Conservation (phyloP, 2,888 invertebrate genomes). For the Apoderus coryli region DNA sequence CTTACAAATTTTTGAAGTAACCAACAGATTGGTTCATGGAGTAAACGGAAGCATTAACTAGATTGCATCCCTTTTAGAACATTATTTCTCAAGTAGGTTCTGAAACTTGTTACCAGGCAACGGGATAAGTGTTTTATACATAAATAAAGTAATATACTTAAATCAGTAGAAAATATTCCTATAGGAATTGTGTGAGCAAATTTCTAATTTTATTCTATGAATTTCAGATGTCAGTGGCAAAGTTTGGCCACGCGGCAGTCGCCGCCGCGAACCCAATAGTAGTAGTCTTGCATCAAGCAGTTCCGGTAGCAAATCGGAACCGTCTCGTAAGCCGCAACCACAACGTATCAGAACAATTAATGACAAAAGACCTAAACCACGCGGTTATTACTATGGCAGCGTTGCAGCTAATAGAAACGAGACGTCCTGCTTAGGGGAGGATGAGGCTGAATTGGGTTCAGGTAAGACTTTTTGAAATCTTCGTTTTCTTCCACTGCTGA, state of each 20-base stretch:
- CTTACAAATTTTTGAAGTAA: no score
- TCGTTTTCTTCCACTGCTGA: background rate
- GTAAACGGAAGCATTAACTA: no score
- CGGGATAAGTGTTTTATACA: no score
- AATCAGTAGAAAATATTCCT: no score
- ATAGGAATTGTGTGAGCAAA: no score
- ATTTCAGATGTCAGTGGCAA: slow-evolving; percentile 38
- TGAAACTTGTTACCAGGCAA: no score
- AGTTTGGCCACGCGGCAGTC: slow-evolving; percentile 46
- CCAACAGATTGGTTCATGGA: no score
- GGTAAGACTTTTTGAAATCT: slow-evolving; percentile 29
- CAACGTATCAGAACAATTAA: slow-evolving; percentile 38
- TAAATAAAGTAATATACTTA: no score
- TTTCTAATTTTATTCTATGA: no score
- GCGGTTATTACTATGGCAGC: slow-evolving; percentile 39
- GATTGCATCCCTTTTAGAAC: no score
- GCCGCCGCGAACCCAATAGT: slow-evolving; percentile 47
- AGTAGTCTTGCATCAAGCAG: no score
- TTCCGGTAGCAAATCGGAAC: slow-evolving; percentile 47
- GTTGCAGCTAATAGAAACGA: slow-evolving; percentile 47
- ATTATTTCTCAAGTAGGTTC: no score
- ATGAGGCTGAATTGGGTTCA: slow-evolving; percentile 65
- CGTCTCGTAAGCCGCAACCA: slow-evolving; percentile 51
- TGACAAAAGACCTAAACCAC: slow-evolving; percentile 54
- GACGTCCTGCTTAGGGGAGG: slow-evolving; percentile 47